Conservation (phyloP, 2,888 invertebrate species). For the Drosophila diplacantha region DNA sequence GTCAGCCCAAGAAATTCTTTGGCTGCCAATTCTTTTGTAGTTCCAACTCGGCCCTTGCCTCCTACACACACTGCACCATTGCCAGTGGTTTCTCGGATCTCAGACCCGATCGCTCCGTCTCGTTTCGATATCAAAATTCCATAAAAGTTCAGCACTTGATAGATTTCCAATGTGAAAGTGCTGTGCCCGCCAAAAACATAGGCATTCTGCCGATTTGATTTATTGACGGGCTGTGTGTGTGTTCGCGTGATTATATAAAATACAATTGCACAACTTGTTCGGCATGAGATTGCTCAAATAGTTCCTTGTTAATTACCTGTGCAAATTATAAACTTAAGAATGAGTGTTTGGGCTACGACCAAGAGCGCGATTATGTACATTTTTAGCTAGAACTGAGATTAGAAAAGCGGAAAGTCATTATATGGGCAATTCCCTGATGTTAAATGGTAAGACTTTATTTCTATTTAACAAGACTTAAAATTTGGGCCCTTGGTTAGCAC, state of each 20-base stretch:
- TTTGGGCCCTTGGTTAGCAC: too few relatives aligned
- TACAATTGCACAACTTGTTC: conserved; percentile 28
- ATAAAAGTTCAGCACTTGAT: conserved; percentile 17
- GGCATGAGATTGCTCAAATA: conserved; percentile 10
- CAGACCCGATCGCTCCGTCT: conserved; percentile 1
- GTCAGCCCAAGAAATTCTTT: conserved; percentile 33
- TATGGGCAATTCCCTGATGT: too few relatives aligned
- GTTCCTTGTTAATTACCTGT: conserved; percentile 8
- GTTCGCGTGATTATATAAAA: conserved; percentile 38
- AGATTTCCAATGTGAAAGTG: conserved; percentile 13
- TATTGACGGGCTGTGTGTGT: conserved; percentile 15
- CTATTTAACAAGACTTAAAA: too few relatives aligned
- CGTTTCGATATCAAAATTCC: conserved; percentile 17
- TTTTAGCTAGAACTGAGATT: too few relatives aligned
- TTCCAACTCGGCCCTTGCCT: conserved; percentile 36
- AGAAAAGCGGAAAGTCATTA: not conserved
- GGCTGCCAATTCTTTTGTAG: conserved; percentile 30
- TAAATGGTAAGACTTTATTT: too few relatives aligned
- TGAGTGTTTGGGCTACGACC: conserved; percentile 37
- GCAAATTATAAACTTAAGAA: conserved; percentile 26
- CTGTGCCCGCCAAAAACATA: conserved; percentile 4
- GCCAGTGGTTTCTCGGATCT: conserved; percentile 6
- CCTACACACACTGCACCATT: conserved; percentile 19
- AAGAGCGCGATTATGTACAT: not conserved
- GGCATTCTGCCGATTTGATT: conserved; percentile 16